A percentile compares a stretch with the other conserved stretches of the same genome.
Conservation (phyloP, 2,888 invertebrate species). For the Campopleginae sp. region DNA sequence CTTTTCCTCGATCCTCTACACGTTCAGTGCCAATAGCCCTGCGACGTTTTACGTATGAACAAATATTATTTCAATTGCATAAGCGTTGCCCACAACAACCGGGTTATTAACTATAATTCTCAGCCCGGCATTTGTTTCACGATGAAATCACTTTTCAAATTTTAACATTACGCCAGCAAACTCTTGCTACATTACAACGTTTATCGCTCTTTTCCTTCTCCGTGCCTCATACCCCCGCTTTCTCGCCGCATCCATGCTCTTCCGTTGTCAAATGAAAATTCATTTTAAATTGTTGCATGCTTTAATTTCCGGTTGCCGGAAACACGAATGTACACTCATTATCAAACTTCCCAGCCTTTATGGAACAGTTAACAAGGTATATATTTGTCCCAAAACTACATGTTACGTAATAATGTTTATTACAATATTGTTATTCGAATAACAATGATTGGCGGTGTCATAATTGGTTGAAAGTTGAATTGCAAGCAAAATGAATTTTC, state of each 20-base stretch:
- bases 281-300: neutral
- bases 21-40: slow-evolving; percentile 6
- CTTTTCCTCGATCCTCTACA: slow-evolving; percentile 38
- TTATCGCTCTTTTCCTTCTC: neutral
- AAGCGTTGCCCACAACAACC: slow-evolving; percentile 20
- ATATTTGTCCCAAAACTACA: neutral
- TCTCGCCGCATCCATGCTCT: neutral
- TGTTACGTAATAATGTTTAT: neutral
- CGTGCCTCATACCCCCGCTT: neutral
- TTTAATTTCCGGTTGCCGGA: slow-evolving; percentile 8
- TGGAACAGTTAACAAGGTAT: slow-evolving; percentile 6
- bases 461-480: neutral
- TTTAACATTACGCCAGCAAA: neutral
- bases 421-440: neutral
- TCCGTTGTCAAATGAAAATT: slow-evolving; percentile 14
- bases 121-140: slow-evolving; percentile 1
- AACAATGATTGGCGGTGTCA: neutral
- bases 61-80: slow-evolving; percentile 45
- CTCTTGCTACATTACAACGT: neutral
- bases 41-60: slow-evolving; percentile 44
- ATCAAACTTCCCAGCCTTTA: slow-evolving; percentile 23
- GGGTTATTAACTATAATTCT: slow-evolving; percentile 24
- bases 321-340: slow-evolving; percentile 24
- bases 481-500: neutral
- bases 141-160: slow-evolving; percentile 14